Evolutionary conservation across 2,888 invertebrate genomes (phyloP), one percentile per base, ranked within the genome.

Genomic region (Drosophila yooni): DNA sequence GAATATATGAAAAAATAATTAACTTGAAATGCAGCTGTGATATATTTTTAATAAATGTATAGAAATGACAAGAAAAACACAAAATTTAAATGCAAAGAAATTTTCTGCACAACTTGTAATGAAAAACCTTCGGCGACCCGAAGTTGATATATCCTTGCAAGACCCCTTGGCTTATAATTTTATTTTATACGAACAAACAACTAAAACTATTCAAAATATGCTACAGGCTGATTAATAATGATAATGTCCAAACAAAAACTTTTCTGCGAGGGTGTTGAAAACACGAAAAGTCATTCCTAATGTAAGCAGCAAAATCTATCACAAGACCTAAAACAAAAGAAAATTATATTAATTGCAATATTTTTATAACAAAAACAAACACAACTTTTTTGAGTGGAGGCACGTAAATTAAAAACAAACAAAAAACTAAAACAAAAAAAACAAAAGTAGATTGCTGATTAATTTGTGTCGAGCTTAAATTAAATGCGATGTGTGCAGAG

Each of bases 21-120:
- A 68, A 86, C 83, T 81, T 63, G 79, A 85, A 87, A 87, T 88
- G 83, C 85, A 83, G 81, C 88, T 88, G 88, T 88, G 88, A 88
- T 88, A 88, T 82, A 81, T 81, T 82, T 83, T 74, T 80, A 83
- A 70, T 71, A 52, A 87, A 75, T 79, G 74, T 82, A 75, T 77
- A 88, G 70, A 89, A 70, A 77, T 21, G 74, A 69, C 21, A 63
- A 25, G 63, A 59, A 63, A 53, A 62, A 66, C 50, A 51, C 57
- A 50, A 59, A 61, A 73, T 61, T 68, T 38, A 70, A 70, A 71
- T 65, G 64, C 65, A 76, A 67, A 64, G 2, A 38, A 31, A 63
- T 63, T 70, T 73, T 74, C 70, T 70, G 66, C 61, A 67, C 61
- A 54, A 70, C n/a, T 15, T 43, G 36, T 8, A 60, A 43, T 65